Evolutionary conservation across 2,113 vertebrate genomes (phyloP), one percentile per base, ranked within the genome.

Genomic region (Bolborhynchus lineola): DNA sequence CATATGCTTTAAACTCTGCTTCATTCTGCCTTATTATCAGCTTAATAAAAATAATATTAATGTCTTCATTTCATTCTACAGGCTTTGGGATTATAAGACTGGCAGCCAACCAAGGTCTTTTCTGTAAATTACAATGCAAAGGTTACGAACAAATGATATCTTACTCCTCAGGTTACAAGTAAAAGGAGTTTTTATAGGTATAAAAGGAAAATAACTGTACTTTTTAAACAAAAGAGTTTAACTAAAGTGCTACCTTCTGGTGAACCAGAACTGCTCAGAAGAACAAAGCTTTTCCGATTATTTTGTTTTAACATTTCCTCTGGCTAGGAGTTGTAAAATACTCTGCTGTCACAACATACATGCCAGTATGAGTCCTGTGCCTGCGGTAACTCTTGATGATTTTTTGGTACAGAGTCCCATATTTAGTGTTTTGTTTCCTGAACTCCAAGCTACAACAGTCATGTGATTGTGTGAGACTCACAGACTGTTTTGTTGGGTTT

Each of bases 31-130:
- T 94, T 92, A 95, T 97, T 94, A 81, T 92, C 90, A 78, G 71
- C 88, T 92, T 86, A 74, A 94, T 96, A 95, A 92, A 95, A 80
- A 78, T 52, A 78, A 78, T 88, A 88, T 94, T 85, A 94, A 92
- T 9, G 82, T 83, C 92, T 86, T 93, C 71, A 47, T 97, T 83
- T 77, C 79, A 6, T 88, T 35, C 88, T 74, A 68, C 74, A 55
- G 72, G 63, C 64, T 47, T 74, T 76, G 87, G 52, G 78, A 33
- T 90, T 93, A 94, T n/a, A 76, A 55, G 75, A 62, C 82, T 97
- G 94, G 95, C 92, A 81, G 55, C 26, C 76, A 60, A 16, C 75
- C 90, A 92, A 93, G 64, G 53, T 5, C 12, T 92, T 69, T 72
- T 78, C 91, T 76, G 78, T 42, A 83, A 87, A 80, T 53, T 80